Evolutionary conservation across 2,113 vertebrate species (phyloP).

Genomic region (Clarias gariepinus): DNA sequence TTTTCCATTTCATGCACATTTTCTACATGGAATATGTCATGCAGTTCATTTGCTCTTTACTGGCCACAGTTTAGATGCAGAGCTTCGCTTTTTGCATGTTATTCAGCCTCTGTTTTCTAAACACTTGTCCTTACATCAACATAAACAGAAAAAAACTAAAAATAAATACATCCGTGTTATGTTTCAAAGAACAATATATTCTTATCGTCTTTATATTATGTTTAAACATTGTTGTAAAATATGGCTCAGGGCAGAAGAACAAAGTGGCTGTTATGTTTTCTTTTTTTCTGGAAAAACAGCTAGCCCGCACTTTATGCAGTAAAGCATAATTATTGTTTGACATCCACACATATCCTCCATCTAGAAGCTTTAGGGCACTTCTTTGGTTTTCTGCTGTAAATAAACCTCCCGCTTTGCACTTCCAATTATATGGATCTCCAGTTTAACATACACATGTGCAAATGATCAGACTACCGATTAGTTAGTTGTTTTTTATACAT

Average conservation of each 20-base stretch:
- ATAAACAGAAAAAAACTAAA: neutral
- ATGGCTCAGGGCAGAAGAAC: neutral
- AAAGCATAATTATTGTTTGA: neutral
- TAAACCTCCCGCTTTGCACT: too few species aligned
- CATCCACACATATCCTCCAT: neutral
- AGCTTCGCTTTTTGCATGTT: neutral
- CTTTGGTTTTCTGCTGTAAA: constrained; percentile 11
- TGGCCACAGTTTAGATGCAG: neutral
- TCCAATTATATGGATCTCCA: neutral
- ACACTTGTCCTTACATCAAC: neutral
- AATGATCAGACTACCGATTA: neutral
- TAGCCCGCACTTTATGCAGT: neutral
- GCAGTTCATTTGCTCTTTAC: neutral
- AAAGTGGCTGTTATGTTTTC: neutral
- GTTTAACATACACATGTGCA: neutral
- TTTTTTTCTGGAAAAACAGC: neutral
- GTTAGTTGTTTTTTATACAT: neutral
- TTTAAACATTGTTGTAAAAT: neutral
- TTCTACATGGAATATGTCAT: neutral
- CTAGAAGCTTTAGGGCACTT: neutral
- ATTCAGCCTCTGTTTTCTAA: neutral
- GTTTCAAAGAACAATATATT: neutral
- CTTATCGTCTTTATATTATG: neutral
- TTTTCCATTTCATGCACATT: too few species aligned
- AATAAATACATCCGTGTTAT: neutral